These are phyloP conservation scores for Phoronis australis DNA, from an alignment of 2,888 invertebrate species.

Conservation along the genomic window DNA sequence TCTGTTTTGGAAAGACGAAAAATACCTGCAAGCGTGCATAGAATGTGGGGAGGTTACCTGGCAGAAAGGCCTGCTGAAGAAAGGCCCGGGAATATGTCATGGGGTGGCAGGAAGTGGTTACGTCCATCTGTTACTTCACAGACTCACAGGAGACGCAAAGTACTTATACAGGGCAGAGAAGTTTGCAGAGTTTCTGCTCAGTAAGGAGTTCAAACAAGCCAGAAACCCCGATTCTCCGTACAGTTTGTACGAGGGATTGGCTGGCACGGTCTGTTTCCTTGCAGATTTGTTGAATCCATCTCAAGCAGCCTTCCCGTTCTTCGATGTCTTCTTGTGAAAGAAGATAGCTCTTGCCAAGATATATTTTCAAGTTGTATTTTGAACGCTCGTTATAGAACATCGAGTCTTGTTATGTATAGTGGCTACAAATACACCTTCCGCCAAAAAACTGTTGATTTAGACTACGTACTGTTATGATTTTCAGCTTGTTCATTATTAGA, in stretches of 20 bases:
- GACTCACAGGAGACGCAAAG: constrained; percentile 67
- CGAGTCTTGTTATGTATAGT: no score
- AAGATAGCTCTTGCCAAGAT: no score
- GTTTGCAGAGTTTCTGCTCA: constrained; percentile 69
- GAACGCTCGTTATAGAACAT: no score
- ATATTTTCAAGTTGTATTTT: no score
- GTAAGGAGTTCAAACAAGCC: constrained; percentile 53
- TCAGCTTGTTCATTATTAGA: no score
- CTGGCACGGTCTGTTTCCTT: constrained; percentile 79
- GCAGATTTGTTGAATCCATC: constrained; percentile 70
- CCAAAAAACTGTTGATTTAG: no score
- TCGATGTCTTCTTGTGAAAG: constrained; percentile 69
- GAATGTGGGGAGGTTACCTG: constrained; percentile 73
- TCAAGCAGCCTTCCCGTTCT: constrained; percentile 76
- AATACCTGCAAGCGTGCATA: constrained; percentile 66
- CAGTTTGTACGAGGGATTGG: constrained; percentile 79
- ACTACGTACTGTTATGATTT: no score
- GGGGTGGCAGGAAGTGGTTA: constrained; percentile 58
- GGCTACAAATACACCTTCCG: no score
- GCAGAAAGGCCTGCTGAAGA: constrained; percentile 74
- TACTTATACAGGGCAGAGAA: constrained; percentile 67
- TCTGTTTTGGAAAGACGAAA: constrained; percentile 66
- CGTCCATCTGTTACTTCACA: constrained; percentile 60
- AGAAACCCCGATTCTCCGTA: constrained; percentile 75
- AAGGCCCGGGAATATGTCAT: constrained; percentile 87